Conservation (phyloP, 2,797 vertebrate species). For the Arctocebus calabarensis region DNA sequence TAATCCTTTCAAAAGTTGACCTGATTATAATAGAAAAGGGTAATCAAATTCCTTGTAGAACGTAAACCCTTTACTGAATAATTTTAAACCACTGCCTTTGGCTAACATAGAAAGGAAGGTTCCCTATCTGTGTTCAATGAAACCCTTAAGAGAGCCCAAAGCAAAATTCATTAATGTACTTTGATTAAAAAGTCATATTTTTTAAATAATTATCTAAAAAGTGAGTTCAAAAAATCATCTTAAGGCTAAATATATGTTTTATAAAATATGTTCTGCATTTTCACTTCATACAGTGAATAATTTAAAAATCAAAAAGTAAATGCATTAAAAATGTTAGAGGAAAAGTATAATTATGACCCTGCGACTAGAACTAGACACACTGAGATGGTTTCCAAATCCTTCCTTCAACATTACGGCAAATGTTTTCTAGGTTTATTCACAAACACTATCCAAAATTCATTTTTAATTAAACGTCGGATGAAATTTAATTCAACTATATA, state of each 20-base stretch:
- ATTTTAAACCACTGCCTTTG: background rate
- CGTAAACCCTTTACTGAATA: background rate
- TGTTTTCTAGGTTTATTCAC: background rate
- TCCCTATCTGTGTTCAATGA: background rate
- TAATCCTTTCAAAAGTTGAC: background rate
- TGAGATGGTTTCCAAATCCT: background rate
- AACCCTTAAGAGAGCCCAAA: constrained; percentile 17
- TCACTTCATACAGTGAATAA: background rate
- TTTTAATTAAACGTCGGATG: background rate
- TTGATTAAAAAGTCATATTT: background rate
- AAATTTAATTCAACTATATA: constrained; percentile 22
- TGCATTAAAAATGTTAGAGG: background rate
- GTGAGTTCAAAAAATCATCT: background rate
- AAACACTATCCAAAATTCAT: background rate
- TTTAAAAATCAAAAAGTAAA: constrained; percentile 4
- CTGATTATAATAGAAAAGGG: background rate
- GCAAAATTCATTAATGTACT: background rate
- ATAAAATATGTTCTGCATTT: constrained; percentile 28
- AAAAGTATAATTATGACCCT: background rate
- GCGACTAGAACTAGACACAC: background rate
- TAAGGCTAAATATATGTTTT: constrained; percentile 6
- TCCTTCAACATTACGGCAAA: background rate
- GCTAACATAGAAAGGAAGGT: background rate
- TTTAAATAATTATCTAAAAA: background rate
- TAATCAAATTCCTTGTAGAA: background rate